These are phyloP conservation scores for Hippasteria phrygiana DNA, from an alignment of 53 echinoderm and acorn worm species.

Conservation along the genomic window DNA sequence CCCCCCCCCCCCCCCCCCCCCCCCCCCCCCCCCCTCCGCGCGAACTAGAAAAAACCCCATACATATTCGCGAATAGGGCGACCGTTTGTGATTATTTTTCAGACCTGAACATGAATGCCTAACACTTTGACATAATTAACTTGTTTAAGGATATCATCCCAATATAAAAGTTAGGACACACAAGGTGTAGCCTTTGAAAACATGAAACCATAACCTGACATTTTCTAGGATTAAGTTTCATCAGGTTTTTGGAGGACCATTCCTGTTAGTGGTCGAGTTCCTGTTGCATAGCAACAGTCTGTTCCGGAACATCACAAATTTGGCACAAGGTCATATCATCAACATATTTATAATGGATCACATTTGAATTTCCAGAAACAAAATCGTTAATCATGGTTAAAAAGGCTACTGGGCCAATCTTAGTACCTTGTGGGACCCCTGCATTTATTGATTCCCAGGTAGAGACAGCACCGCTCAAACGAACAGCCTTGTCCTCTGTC, in stretches of 20 bases:
- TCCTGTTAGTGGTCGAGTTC: neutral
- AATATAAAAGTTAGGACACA: neutral
- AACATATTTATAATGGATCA: neutral
- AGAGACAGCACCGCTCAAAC: too few relatives aligned
- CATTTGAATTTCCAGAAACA: neutral
- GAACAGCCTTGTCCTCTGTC: too few relatives aligned
- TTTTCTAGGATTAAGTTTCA: conserved; percentile 12
- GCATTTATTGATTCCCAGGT: too few relatives aligned
- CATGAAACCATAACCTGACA: conserved; percentile 3
- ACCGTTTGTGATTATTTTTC: too few relatives aligned
- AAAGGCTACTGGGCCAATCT: neutral
- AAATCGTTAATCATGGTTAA: conserved; percentile 20
- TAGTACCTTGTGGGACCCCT: too few relatives aligned
- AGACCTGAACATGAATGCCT: neutral
- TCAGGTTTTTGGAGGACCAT: neutral
- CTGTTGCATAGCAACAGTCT: neutral
- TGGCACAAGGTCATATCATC: conserved; percentile 4
- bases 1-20: too few relatives aligned
- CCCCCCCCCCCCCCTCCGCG: too few relatives aligned
- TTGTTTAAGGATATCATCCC: neutral
- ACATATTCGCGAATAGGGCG: too few relatives aligned
- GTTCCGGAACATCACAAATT: neutral
- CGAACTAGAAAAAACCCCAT: too few relatives aligned
- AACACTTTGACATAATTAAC: neutral
- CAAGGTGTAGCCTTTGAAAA: neutral